These are phyloP conservation scores for Chydorus sphaericus DNA, from an alignment of 2,888 invertebrate species.

Conservation along the genomic window DNA sequence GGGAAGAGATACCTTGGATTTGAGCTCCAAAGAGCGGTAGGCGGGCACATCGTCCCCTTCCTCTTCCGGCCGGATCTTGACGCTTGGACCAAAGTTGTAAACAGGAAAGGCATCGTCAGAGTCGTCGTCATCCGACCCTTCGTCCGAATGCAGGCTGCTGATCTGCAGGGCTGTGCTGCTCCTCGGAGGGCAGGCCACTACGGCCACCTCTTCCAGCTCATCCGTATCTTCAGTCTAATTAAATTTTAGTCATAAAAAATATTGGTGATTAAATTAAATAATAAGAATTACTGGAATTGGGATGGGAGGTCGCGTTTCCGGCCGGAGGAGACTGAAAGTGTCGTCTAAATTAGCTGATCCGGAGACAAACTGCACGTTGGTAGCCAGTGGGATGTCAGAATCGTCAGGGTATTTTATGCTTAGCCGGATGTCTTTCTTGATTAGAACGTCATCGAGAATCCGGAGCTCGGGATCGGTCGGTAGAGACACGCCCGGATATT, in stretches of 20 bases:
- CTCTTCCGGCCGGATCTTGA: neutral
- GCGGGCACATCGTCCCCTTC: neutral
- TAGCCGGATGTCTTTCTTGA: neutral
- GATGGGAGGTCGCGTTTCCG: neutral
- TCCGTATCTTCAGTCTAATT: no score
- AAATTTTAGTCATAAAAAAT: no score
- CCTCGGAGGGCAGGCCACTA: no score
- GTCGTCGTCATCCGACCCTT: neutral
- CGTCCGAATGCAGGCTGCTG: neutral
- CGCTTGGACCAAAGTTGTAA: neutral
- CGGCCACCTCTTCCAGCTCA: no score
- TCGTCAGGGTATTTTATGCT: neutral
- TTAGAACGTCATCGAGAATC: neutral
- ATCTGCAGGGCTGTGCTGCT: neutral
- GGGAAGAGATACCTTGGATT: neutral
- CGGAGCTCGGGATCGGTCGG: neutral
- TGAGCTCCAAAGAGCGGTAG: neutral
- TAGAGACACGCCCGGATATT: neutral
- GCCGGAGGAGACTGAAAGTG: neutral
- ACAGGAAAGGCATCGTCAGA: neutral
- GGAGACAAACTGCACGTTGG: neutral
- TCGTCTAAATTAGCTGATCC: neutral
- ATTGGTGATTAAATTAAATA: no score
- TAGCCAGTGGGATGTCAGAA: neutral
- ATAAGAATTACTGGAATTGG: no score